phyloP scores from a whole-genome alignment of 2,888 invertebrate species.

The Portevinia maculata region DNA sequence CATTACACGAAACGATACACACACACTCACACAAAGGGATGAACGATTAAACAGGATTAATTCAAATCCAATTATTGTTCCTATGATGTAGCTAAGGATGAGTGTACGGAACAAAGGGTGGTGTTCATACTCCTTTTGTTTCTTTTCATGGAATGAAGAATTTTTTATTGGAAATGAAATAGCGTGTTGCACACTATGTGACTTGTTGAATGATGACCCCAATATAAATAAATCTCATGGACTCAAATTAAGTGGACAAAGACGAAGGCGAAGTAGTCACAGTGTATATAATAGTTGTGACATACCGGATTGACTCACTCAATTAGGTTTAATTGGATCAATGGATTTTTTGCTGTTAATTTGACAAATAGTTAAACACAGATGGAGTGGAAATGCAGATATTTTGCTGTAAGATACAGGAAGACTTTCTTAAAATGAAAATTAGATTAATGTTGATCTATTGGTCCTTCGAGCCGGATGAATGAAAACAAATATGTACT shows the following conservation, averaged over 20 bases:
- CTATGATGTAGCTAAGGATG: slow-evolving; percentile 45
- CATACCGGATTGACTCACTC: no score
- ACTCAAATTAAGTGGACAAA: background rate
- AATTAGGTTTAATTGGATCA: no score
- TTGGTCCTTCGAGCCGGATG: background rate
- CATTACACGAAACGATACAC: background rate
- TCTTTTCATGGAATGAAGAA: background rate
- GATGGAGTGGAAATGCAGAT: no score
- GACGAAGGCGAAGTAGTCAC: background rate
- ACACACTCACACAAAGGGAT: slow-evolving; percentile 18
- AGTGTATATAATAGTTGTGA: background rate
- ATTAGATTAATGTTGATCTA: no score
- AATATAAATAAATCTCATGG: slow-evolving; percentile 18
- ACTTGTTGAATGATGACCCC: slow-evolving; percentile 67
- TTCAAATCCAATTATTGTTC: slow-evolving; percentile 57
- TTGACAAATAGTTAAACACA: no score
- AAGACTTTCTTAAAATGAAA: no score
- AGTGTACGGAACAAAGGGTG: background rate
- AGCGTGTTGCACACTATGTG: slow-evolving; percentile 60
- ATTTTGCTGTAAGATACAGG: no score
- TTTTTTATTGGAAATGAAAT: slow-evolving; percentile 32
- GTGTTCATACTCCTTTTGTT: slow-evolving; percentile 2
- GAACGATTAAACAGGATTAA: slow-evolving; percentile 53
- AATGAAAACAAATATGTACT: background rate
- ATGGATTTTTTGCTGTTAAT: no score